Base-by-base conservation (phyloP, 2,888 invertebrate species). In the Ormyrus labotus region DNA sequence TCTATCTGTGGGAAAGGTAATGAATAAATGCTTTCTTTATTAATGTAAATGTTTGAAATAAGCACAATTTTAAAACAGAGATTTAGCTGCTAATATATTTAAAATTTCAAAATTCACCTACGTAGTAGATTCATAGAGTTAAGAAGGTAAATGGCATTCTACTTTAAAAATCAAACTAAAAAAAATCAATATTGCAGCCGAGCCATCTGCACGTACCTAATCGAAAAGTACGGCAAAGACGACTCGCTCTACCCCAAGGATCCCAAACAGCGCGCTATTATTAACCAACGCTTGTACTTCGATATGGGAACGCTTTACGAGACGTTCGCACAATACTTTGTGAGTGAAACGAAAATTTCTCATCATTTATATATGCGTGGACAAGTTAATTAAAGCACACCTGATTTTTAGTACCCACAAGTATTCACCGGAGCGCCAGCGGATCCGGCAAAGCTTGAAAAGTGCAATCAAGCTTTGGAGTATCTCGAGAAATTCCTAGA, bases 401-500 rank as follows among this genome's bases (percentile, higher is more conserved):
- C n/a, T 13, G 11, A 53, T 2, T 13, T 71, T 81, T 84, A 92
- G 92, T 91, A 91, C 80, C 92, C 92, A 4, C 83, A 86, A n/a
- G 82, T 91, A 55, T 92, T 92, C 77, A 87, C 83, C 3, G 90
- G 90, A 51, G 89, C 87, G 5, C 88, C 91, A 0, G 86, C 86
- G 34, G 95, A 96, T 88, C 93, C 93, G 65, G 94, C 93, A 19
- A 95, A 95, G 89, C 90, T 93, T 82, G 93, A 94, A 84, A 95
- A 95, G 88, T 92, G 96, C 65, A 94, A 94, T 61, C 93, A 94
- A 2, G 94, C 95, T 1, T 92, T 96, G 69, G 92, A 92, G 55
- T 94, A 95, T 83, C 91, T 96, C 53, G 94, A 96, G 85, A 93
- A 90, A n/a, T 95, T 95, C 92, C 92, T 97, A 50, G 94, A 94